A percentile compares a stretch with the other conserved stretches of the same genome.
Evolutionary conservation across 2,113 vertebrate species (phyloP).

Genomic region (Embiotoca jacksoni): DNA sequence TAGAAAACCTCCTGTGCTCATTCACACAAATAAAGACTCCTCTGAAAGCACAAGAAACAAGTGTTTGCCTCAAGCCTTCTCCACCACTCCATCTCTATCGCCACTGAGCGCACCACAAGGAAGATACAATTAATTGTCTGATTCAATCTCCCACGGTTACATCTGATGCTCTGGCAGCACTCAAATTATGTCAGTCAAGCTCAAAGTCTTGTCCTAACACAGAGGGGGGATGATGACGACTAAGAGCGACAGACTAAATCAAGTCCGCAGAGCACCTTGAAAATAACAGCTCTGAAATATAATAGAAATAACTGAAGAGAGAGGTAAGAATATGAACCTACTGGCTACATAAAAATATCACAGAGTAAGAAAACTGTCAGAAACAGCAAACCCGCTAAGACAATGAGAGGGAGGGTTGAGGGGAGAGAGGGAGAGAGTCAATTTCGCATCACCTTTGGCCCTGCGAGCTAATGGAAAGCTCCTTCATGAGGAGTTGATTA

Average conservation of each 20-base stretch:
- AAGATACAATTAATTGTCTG: conserved; percentile 74
- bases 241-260: conserved; percentile 36
- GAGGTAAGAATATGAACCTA: not conserved
- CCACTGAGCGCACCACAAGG: conserved; percentile 50
- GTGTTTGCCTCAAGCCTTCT: conserved; percentile 63
- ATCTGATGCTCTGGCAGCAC: conserved; percentile 64
- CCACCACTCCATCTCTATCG: conserved; percentile 27
- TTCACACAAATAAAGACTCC: conserved; percentile 5
- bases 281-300: conserved; percentile 2
- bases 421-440: conserved; percentile 43
- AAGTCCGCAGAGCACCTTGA: conserved; percentile 16
- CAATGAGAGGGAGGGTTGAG: conserved; percentile 8
- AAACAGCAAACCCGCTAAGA: conserved; percentile 21
- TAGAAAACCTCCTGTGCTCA: conserved; percentile 19
- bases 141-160: conserved; percentile 68
- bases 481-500: conserved; percentile 76
- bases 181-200: conserved; percentile 68
- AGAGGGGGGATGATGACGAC: conserved; percentile 32
- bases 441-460: conserved; percentile 70
- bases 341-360: not conserved
- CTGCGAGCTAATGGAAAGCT: conserved; percentile 74
- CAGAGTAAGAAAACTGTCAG: conserved; percentile 7
- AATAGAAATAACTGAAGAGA: conserved; percentile 21
- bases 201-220: conserved; percentile 50
- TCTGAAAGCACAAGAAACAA: conserved; percentile 42